These are phyloP conservation scores for Scyliorhinus canicula DNA, from an alignment of 2,797 vertebrate species.

Conservation along the genomic window DNA sequence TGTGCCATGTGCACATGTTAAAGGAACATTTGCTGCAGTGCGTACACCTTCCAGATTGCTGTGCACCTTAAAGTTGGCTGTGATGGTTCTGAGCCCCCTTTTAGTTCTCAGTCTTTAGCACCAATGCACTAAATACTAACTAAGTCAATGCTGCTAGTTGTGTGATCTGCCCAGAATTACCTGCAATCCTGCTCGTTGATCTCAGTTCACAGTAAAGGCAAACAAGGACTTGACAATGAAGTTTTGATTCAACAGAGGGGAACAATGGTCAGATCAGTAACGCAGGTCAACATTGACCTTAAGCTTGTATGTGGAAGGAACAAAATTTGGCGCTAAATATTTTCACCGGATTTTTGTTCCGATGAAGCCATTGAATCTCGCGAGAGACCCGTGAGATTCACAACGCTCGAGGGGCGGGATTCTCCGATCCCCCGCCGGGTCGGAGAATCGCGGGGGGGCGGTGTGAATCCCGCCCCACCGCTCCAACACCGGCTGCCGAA, in stretches of 20 bases:
- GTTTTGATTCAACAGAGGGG: not conserved
- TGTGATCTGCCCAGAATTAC: not conserved
- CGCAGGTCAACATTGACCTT: not conserved
- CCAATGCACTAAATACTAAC: not conserved
- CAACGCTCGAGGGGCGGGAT: no score
- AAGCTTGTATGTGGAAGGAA: not conserved
- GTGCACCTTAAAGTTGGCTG: no score
- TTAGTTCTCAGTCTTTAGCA: not conserved
- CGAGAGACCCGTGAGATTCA: no score
- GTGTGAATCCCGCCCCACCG: no score
- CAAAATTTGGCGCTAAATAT: not conserved
- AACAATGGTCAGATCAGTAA: not conserved
- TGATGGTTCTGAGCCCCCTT: not conserved
- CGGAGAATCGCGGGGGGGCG: no score
- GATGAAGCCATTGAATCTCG: no score
- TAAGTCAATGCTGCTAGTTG: not conserved
- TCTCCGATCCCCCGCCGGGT: no score
- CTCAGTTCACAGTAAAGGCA: not conserved
- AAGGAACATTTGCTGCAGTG: no score
- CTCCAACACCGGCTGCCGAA: no score
- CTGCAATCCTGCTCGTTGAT: not conserved
- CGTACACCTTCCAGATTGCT: no score
- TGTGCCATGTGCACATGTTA: no score
- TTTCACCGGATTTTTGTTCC: no score
- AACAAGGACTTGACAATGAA: not conserved